Evolutionary conservation across 2,113 vertebrate genomes (phyloP).

Genomic region (Kobus ellipsiprymnus): DNA sequence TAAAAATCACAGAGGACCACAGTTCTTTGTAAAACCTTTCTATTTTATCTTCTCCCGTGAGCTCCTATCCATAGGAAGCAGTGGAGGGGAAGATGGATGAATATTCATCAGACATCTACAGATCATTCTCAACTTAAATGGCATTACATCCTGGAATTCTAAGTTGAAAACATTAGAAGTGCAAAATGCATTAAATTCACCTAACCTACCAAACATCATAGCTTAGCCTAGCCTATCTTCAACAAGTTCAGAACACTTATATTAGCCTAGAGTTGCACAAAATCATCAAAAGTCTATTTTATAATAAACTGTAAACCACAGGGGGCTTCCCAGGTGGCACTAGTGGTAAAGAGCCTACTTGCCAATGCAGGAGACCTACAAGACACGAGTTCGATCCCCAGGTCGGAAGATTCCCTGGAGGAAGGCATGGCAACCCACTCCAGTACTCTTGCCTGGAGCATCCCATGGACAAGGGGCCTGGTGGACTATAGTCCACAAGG

Average conservation of each 20-base stretch:
- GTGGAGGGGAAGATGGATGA: neutral
- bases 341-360: neutral
- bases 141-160: neutral
- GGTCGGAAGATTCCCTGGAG: neutral
- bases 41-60: neutral
- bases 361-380: neutral
- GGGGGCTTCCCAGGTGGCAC: neutral
- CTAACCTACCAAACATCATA: neutral
- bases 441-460: neutral
- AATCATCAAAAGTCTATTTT: neutral
- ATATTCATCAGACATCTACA: neutral
- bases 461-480: neutral
- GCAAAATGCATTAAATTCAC: neutral
- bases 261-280: neutral
- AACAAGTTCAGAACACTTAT: neutral
- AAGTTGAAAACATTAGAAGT: neutral
- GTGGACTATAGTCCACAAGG: neutral
- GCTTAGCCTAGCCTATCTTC: neutral
- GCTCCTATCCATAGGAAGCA: neutral
- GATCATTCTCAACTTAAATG: neutral
- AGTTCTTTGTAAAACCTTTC: neutral
- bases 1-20: neutral
- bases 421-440: neutral
- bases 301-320: neutral
- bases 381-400: fast-evolving